phyloP scores from a whole-genome alignment of 1,140 invertebrate genomes.

The Scaptomyza hsui region DNA sequence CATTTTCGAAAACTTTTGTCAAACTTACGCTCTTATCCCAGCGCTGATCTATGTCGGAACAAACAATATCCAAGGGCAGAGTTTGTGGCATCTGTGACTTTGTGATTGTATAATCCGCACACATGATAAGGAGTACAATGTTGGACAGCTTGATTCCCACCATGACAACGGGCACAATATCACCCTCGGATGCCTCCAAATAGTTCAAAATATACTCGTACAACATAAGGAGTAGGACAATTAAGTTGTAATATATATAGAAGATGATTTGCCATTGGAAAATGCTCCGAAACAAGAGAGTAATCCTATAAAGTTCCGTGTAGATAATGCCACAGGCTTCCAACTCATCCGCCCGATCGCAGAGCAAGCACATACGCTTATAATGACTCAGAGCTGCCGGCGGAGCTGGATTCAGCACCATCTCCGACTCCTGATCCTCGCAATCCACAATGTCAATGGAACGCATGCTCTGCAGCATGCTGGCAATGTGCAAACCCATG shows the following conservation, averaged over 20 bases:
- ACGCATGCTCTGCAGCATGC: slow-evolving; percentile 53
- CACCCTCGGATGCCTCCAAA: slow-evolving; percentile 35
- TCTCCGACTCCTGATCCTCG: not conserved
- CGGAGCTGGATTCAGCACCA: not conserved
- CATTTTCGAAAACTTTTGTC: not conserved
- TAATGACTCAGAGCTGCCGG: slow-evolving; percentile 40
- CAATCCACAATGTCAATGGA: slow-evolving; percentile 42
- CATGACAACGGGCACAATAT: slow-evolving; percentile 41
- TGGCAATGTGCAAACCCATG: slow-evolving; percentile 56
- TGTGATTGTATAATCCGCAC: slow-evolving; percentile 55
- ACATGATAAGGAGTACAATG: slow-evolving; percentile 64
- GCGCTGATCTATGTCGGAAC: slow-evolving; percentile 61
- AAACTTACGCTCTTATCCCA: slow-evolving; percentile 69
- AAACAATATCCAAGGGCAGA: slow-evolving; percentile 60
- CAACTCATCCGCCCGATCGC: slow-evolving; percentile 62
- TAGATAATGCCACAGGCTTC: slow-evolving; percentile 61
- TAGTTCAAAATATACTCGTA: slow-evolving; percentile 61
- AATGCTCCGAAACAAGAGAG: slow-evolving; percentile 50
- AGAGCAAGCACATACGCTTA: slow-evolving; percentile 55
- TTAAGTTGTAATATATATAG: slow-evolving; percentile 72
- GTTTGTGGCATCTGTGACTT: slow-evolving; percentile 47
- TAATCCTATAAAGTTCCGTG: slow-evolving; percentile 56
- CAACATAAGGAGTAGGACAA: slow-evolving; percentile 62
- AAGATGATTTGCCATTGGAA: slow-evolving; percentile 73
- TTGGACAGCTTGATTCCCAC: slow-evolving; percentile 58